Evolutionary conservation across 2,888 invertebrate genomes (phyloP).

Genomic region (Agriotes lineatus): DNA sequence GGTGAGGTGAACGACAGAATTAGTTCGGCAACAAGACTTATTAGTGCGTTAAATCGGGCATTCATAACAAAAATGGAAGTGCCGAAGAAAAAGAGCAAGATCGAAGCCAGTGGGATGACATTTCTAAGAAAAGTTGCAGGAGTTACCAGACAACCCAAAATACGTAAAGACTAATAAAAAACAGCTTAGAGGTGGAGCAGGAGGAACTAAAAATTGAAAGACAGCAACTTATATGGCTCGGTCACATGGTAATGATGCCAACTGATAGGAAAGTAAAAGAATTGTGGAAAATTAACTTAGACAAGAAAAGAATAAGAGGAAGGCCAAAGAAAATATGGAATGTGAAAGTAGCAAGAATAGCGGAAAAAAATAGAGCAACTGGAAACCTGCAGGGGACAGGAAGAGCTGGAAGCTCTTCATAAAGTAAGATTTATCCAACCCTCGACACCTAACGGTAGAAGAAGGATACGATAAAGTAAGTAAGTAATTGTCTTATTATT

Average conservation of each 20-base stretch:
- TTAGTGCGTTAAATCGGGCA: not conserved
- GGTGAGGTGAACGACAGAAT: not conserved
- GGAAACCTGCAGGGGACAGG: not conserved
- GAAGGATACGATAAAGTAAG: not conserved
- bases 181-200: not conserved
- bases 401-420: not conserved
- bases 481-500: no score
- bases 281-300: not conserved
- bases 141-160: not conserved
- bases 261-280: not conserved
- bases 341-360: not conserved
- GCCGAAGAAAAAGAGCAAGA: not conserved
- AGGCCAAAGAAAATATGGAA: not conserved
- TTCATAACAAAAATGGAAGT: not conserved
- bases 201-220: not conserved
- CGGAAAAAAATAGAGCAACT: not conserved
- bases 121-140: not conserved
- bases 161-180: no score
- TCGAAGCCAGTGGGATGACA: no score
- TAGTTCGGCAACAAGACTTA: not conserved
- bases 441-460: not conserved
- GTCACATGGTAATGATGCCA: not conserved
- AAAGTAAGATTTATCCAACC: not conserved
- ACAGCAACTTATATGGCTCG: not conserved
- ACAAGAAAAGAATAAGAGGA: not conserved